Conservation (phyloP, 2,797 vertebrate genomes). For the Amblyopsis hoosieri region DNA sequence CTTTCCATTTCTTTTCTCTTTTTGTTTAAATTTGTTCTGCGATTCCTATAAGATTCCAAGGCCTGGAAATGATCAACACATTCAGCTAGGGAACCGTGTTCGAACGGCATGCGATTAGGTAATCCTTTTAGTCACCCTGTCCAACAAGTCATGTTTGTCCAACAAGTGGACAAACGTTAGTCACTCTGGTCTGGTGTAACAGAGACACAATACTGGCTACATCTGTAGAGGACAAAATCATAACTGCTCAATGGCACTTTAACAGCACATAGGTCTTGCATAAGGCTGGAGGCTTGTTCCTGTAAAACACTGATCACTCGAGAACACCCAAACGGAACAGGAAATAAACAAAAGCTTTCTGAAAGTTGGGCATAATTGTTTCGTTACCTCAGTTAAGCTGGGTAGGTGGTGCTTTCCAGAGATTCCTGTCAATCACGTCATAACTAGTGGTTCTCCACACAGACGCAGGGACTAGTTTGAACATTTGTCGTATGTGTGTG, state of each 20-base stretch:
- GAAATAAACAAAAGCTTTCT: constrained; percentile 34
- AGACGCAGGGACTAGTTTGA: too few species aligned
- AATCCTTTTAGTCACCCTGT: not conserved
- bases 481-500: not conserved
- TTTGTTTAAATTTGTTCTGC: too few species aligned
- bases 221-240: constrained; percentile 55
- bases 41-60: too few species aligned
- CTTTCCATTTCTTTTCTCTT: too few species aligned
- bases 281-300: constrained; percentile 81
- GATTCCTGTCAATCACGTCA: not conserved
- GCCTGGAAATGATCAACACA: too few species aligned
- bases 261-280: constrained; percentile 84
- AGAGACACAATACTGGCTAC: constrained; percentile 65
- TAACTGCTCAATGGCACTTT: constrained; percentile 82
- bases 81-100: not conserved
- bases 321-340: constrained; percentile 29
- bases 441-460: too few species aligned
- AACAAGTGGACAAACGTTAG: constrained; percentile 69
- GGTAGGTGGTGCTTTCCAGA: constrained; percentile 1
- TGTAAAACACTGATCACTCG: constrained; percentile 58
- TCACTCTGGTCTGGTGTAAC: constrained; percentile 56
- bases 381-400: constrained; percentile 19
- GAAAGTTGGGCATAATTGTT: constrained; percentile 29
- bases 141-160: constrained; percentile 50
- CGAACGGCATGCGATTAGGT: not conserved